Percentiles rank a stretch among this genome's conserved stretches.
phyloP scores from a whole-genome alignment of 2,888 invertebrate genomes.

The Melitaea athalia region DNA sequence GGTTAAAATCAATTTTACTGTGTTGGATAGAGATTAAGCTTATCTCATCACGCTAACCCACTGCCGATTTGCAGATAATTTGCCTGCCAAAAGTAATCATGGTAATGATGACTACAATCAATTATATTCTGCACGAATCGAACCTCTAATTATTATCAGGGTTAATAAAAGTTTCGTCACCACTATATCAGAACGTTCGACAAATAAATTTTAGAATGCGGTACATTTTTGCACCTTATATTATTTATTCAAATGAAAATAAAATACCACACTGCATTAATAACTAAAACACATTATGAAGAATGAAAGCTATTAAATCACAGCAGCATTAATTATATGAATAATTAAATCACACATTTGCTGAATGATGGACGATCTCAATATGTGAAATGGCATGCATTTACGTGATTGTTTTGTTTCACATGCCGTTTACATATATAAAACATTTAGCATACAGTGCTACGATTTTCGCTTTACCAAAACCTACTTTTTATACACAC shows the following conservation, averaged over 20 bases:
- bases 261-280: background rate
- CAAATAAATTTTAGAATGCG: too few species aligned
- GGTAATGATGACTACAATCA: too few species aligned
- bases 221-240: background rate
- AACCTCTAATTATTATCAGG: too few species aligned
- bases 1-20: too few species aligned
- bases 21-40: too few species aligned
- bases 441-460: conserved; percentile 41
- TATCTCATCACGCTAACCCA: too few species aligned
- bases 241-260: background rate
- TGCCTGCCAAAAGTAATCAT: too few species aligned
- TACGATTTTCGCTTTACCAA: too few species aligned
- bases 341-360: conserved; percentile 42
- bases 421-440: conserved; percentile 54
- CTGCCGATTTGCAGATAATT: too few species aligned
- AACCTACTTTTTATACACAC: background rate
- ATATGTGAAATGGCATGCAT: conserved; percentile 64
- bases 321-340: conserved; percentile 37
- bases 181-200: too few species aligned
- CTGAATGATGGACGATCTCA: conserved; percentile 66
- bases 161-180: too few species aligned
- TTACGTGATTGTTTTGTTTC: conserved; percentile 57
- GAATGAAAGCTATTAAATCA: conserved; percentile 29
- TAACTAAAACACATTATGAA: conserved; percentile 21
- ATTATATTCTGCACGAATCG: too few species aligned